These are phyloP conservation scores for Clarias fuscus DNA, from an alignment of 2,797 vertebrate genomes.

Conservation along the genomic window DNA sequence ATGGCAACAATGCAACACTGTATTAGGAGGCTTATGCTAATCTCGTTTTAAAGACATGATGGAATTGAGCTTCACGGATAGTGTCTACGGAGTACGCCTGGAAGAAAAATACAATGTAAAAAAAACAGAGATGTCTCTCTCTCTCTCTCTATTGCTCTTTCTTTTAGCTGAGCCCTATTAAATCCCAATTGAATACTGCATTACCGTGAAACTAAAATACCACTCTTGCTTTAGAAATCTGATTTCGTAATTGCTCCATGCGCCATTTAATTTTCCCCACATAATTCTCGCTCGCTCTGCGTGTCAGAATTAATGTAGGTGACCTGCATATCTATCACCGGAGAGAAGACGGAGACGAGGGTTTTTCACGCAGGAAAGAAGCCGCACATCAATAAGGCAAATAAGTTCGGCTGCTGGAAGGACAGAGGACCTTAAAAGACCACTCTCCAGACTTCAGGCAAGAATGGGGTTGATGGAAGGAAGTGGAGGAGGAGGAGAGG, in stretches of 20 bases:
- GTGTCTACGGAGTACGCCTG: constrained; percentile 34
- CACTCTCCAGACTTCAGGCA: constrained; percentile 36
- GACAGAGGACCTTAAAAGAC: constrained; percentile 34
- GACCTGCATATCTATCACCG: constrained; percentile 45
- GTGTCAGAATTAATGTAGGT: constrained; percentile 53
- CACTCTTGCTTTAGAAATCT: constrained; percentile 50
- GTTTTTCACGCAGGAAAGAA: constrained; percentile 37
- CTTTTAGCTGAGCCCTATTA: constrained; percentile 30
- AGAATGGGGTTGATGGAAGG: constrained; percentile 31
- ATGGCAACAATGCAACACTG: constrained; percentile 47
- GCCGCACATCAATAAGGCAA: constrained; percentile 45
- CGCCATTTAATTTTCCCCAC: constrained; percentile 52
- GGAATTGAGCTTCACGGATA: constrained; percentile 37
- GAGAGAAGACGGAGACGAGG: constrained; percentile 33
- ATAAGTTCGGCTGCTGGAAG: constrained; percentile 35
- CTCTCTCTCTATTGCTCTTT: not conserved
- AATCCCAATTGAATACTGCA: constrained; percentile 45
- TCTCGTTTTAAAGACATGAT: constrained; percentile 45
- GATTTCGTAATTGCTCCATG: constrained; percentile 51
- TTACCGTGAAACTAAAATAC: constrained; percentile 51
- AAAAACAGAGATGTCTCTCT: constrained; percentile 20
- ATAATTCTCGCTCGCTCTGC: constrained; percentile 44
- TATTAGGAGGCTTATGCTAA: constrained; percentile 46
- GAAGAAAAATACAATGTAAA: constrained; percentile 46
- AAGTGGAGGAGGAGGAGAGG: constrained; percentile 20